Percentiles rank a stretch among this genome's conserved stretches.
Evolutionary conservation across 1,140 invertebrate genomes (phyloP).

Genomic region (Triops cancriformis): DNA sequence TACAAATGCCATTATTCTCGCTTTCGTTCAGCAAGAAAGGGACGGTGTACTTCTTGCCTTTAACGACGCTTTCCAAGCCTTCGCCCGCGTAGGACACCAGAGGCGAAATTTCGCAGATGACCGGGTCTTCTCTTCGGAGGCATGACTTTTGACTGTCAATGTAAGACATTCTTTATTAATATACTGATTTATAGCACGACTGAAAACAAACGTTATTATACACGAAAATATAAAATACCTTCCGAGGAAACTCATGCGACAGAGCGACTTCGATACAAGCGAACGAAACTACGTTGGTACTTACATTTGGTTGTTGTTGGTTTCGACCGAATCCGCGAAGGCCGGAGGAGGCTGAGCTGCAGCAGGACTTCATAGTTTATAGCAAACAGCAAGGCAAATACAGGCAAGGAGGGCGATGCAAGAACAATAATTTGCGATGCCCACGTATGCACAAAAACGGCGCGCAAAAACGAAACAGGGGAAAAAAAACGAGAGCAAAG

Average conservation of each 20-base stretch:
- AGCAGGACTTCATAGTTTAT: constrained; percentile 28
- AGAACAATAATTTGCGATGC: constrained; percentile 16
- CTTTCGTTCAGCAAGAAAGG: constrained; percentile 47
- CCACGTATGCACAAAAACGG: constrained; percentile 23
- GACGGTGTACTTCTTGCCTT: constrained; percentile 58
- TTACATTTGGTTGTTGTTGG: constrained; percentile 38
- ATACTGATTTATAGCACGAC: too few relatives aligned
- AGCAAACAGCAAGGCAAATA: constrained; percentile 29
- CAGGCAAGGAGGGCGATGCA: constrained; percentile 25
- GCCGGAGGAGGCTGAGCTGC: constrained; percentile 33
- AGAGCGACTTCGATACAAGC: background rate
- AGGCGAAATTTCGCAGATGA: constrained; percentile 83
- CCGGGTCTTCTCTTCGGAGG: constrained; percentile 46
- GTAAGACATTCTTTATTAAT: constrained; percentile 25
- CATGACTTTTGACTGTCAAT: constrained; percentile 40
- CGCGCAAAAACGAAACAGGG: constrained; percentile 28
- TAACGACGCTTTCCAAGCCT: constrained; percentile 56
- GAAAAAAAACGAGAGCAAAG: background rate
- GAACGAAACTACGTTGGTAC: constrained; percentile 14
- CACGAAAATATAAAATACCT: background rate
- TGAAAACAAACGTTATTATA: too few relatives aligned
- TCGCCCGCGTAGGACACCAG: constrained; percentile 85
- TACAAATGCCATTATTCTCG: background rate
- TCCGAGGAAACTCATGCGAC: background rate
- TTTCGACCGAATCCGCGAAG: constrained; percentile 36